Conservation (phyloP, 1,140 invertebrate species). For the Pseudachorutes palmiensis region DNA sequence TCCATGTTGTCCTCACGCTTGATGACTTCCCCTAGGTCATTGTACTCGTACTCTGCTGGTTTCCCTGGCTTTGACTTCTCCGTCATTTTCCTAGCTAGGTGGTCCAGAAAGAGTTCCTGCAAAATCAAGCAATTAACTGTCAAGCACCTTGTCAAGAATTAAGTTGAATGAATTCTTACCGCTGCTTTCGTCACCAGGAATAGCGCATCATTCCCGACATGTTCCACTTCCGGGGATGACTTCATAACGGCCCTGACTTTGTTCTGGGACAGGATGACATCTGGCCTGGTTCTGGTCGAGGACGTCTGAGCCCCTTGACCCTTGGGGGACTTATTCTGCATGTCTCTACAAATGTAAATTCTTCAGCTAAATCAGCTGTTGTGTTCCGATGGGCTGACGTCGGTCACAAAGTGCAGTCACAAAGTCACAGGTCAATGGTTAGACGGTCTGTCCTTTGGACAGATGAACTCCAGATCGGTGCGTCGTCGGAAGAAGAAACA, state of each 20-base stretch:
- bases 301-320: background rate
- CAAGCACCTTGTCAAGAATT: slow-evolving; percentile 21
- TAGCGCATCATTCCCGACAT: slow-evolving; percentile 63
- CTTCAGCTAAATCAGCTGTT: too few species aligned
- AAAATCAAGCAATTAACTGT: slow-evolving; percentile 40
- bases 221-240: slow-evolving; percentile 71
- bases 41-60: slow-evolving; percentile 57
- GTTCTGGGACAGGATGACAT: slow-evolving; percentile 55
- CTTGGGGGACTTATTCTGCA: background rate
- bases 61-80: slow-evolving; percentile 43
- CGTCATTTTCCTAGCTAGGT: slow-evolving; percentile 54
- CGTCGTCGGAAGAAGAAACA: too few species aligned
- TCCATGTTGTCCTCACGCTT: slow-evolving; percentile 56
- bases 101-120: slow-evolving; percentile 59
- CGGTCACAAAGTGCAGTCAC: background rate
- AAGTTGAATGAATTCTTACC: slow-evolving; percentile 47
- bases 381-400: too few species aligned
- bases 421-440: background rate
- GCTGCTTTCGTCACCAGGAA: slow-evolving; percentile 64
- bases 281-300: slow-evolving; percentile 18
- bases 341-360: too few species aligned
- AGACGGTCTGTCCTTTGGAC: background rate
- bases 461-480: too few species aligned
- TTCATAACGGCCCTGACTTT: slow-evolving; percentile 77
- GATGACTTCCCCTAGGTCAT: slow-evolving; percentile 59